Evolutionary conservation across 2,113 vertebrate genomes (phyloP).

Genomic region (Sylvietta virens): DNA sequence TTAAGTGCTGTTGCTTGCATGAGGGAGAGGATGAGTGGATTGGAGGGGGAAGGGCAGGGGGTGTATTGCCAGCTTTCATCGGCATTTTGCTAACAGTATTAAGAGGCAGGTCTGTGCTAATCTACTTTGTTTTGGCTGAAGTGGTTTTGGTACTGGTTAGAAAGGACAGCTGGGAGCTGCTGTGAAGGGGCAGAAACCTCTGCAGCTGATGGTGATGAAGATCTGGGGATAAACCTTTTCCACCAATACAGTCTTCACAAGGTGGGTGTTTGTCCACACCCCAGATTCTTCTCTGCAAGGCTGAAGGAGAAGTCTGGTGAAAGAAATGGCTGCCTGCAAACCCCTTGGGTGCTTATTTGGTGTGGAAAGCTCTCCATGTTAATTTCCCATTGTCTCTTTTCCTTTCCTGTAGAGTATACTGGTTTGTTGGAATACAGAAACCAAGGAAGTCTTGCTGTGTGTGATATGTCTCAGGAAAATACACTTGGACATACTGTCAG

Average conservation of each 20-base stretch:
- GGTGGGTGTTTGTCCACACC: not conserved
- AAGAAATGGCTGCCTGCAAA: not conserved
- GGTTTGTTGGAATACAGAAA: not conserved
- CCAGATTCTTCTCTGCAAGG: not conserved
- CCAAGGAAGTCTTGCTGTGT: not conserved
- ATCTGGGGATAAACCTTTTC: not conserved
- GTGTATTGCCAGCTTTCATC: not conserved
- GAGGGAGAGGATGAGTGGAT: not conserved
- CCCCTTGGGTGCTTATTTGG: not conserved
- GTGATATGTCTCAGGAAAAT: not conserved
- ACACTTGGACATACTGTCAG: not conserved
- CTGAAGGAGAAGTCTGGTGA: not conserved
- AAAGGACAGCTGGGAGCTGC: not conserved
- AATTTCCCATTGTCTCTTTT: not conserved
- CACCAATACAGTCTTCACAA: not conserved
- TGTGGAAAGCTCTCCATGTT: not conserved
- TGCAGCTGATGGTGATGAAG: not conserved
- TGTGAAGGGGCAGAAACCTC: not conserved
- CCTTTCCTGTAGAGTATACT: not conserved
- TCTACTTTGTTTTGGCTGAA: not conserved
- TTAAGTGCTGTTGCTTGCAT: not conserved
- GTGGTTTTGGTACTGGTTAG: not conserved
- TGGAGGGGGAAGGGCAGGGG: not conserved
- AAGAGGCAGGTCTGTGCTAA: not conserved
- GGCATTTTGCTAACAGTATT: not conserved